Percentiles rank a stretch among this genome's conserved stretches.
Conservation (phyloP, 1,140 invertebrate species). For the Tachypleus tridentatus region DNA sequence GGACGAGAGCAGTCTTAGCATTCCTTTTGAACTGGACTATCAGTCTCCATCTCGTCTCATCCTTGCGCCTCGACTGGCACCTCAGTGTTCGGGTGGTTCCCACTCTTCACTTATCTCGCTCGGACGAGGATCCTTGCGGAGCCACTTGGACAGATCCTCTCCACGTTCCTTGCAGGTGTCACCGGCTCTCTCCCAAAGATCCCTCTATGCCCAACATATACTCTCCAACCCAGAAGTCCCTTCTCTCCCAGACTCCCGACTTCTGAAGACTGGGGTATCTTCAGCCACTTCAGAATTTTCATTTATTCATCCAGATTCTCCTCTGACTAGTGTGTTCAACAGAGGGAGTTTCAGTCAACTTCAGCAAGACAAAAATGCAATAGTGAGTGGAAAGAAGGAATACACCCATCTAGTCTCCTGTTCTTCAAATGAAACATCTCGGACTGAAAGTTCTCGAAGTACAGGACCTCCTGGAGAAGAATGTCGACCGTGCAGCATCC, state of each 20-base stretch:
- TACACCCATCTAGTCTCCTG: not conserved
- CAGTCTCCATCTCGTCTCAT: conserved; percentile 13
- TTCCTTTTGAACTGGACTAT: conserved; percentile 3
- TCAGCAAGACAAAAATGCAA: not conserved
- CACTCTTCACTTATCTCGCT: conserved; percentile 19
- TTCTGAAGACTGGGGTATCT: conserved; percentile 14
- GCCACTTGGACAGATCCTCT: conserved; percentile 16
- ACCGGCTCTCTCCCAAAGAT: conserved; percentile 21
- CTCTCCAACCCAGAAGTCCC: conserved; percentile 18
- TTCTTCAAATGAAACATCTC: too few species aligned
- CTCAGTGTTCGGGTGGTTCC: conserved; percentile 18
- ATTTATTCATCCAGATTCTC: conserved; percentile 21
- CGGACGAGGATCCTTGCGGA: conserved; percentile 11
- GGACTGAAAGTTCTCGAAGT: too few species aligned
- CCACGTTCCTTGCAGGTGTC: conserved; percentile 18
- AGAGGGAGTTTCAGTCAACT: not conserved
- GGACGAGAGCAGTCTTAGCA: too few species aligned
- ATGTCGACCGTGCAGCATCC: conserved; percentile 15
- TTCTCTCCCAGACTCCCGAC: conserved; percentile 9
- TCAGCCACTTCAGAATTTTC: conserved; percentile 23
- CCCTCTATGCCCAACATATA: conserved; percentile 23
- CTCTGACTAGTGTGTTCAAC: conserved; percentile 9
- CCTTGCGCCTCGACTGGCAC: conserved; percentile 16
- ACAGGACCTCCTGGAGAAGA: conserved; percentile 6
- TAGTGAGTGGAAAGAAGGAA: not conserved